phyloP scores from a whole-genome alignment of 2,888 invertebrate genomes.

The Drosophila helvetica region DNA sequence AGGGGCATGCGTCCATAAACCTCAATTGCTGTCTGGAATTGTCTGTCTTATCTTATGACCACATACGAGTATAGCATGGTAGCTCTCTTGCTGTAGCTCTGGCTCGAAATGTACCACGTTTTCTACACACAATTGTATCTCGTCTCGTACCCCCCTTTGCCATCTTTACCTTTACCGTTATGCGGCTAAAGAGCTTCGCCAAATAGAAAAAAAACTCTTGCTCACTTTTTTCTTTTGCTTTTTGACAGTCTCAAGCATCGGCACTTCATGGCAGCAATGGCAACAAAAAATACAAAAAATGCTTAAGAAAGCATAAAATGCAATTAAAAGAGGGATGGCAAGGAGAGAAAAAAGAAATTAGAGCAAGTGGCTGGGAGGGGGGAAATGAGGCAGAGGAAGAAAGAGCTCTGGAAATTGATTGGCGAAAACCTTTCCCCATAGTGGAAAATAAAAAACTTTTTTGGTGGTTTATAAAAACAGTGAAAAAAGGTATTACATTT shows the following conservation, averaged over 20 bases:
- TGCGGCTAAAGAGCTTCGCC: constrained; percentile 54
- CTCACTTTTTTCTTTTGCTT: constrained; percentile 13
- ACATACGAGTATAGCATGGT: constrained; percentile 29
- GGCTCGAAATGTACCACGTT: neutral
- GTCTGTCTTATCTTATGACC: constrained; percentile 66
- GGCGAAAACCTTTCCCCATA: neutral
- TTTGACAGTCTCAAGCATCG: constrained; percentile 30
- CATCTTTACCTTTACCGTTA: constrained; percentile 55
- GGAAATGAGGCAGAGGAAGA: neutral
- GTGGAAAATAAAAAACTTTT: neutral
- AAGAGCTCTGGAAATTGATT: neutral
- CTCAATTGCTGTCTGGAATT: constrained; percentile 65
- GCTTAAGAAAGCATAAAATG: constrained; percentile 39
- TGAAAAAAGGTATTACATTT: too few species aligned
- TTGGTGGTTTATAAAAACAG: neutral
- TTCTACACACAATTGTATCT: constrained; percentile 6
- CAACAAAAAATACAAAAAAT: constrained; percentile 34
- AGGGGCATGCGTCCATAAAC: constrained; percentile 47
- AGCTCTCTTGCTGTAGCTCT: constrained; percentile 26
- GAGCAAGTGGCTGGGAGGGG: constrained; percentile 41
- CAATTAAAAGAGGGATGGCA: constrained; percentile 32
- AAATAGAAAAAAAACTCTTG: constrained; percentile 22
- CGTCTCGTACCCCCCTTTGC: neutral
- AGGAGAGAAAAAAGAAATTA: constrained; percentile 37
- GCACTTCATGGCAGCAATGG: constrained; percentile 13